Evolutionary conservation across 2,888 invertebrate species (phyloP).

Genomic region (Tetrapedia diversipes): DNA sequence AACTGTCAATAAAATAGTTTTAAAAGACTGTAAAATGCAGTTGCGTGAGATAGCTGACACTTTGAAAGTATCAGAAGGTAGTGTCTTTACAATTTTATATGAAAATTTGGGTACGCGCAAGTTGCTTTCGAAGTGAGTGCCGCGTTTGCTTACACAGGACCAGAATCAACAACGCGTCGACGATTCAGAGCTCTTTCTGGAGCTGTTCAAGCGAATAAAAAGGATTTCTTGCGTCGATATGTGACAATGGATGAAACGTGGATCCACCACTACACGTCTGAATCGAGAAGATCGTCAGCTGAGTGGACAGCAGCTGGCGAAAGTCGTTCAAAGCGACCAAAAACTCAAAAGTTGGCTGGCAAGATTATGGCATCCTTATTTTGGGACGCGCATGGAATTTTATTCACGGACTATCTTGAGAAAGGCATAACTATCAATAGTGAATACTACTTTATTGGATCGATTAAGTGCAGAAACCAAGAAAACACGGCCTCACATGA

Average conservation of each 20-base stretch:
- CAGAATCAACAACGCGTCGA: constrained; percentile 3
- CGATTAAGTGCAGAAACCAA: neutral
- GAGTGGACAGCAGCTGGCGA: neutral
- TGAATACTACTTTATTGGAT: neutral
- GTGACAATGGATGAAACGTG: constrained; percentile 16
- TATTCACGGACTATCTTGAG: neutral
- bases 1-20: neutral
- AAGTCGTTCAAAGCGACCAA: neutral
- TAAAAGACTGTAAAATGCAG: neutral
- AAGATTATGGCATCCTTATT: neutral
- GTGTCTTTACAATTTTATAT: neutral
- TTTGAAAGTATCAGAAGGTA: neutral
- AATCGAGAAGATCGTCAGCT: neutral
- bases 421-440: neutral
- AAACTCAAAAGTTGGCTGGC: neutral
- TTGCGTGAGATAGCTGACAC: neutral
- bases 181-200: neutral
- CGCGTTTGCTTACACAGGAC: constrained; percentile 16
- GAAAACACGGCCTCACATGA: neutral
- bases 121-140: neutral
- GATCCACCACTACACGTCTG: too few relatives aligned
- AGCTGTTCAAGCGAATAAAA: constrained; percentile 1
- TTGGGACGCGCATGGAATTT: neutral
- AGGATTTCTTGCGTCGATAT: constrained; percentile 1
- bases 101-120: constrained; percentile 5